phyloP scores from a whole-genome alignment of 1,140 invertebrate species.

The Hylaeus volcanicus region DNA sequence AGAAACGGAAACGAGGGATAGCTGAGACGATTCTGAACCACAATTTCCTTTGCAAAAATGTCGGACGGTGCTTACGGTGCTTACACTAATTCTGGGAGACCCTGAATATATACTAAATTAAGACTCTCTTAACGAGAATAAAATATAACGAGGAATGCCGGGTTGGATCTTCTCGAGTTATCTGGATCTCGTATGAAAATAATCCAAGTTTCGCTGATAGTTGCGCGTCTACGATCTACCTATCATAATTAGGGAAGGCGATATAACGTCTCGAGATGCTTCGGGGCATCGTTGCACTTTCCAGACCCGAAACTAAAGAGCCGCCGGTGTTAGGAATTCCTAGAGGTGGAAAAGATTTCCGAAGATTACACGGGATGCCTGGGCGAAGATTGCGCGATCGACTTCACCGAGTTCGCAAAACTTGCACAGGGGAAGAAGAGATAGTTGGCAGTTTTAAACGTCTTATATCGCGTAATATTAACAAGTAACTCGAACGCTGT shows the following conservation, averaged over 20 bases:
- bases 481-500: too few species aligned
- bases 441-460: neutral
- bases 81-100: too few species aligned
- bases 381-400: neutral
- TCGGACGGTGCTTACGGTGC: too few species aligned
- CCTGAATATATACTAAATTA: too few species aligned
- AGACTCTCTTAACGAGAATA: too few species aligned
- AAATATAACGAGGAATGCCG: neutral
- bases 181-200: slow-evolving; percentile 69
- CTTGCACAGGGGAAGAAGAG: neutral
- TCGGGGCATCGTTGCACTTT: slow-evolving; percentile 39
- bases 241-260: slow-evolving; percentile 61
- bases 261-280: slow-evolving; percentile 37
- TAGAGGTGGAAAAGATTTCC: slow-evolving; percentile 17
- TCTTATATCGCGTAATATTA: too few species aligned
- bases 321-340: neutral
- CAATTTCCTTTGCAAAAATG: too few species aligned
- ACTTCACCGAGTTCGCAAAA: neutral
- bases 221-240: slow-evolving; percentile 5
- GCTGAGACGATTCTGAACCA: too few species aligned
- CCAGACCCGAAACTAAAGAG: neutral
- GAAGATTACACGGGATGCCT: slow-evolving; percentile 18
- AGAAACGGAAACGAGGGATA: too few species aligned
- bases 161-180: slow-evolving; percentile 38
- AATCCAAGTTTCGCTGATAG: slow-evolving; percentile 56